These are phyloP conservation scores for Porites lutea DNA, from an alignment of 64 coral and sea anemone genomes.

Conservation along the genomic window DNA sequence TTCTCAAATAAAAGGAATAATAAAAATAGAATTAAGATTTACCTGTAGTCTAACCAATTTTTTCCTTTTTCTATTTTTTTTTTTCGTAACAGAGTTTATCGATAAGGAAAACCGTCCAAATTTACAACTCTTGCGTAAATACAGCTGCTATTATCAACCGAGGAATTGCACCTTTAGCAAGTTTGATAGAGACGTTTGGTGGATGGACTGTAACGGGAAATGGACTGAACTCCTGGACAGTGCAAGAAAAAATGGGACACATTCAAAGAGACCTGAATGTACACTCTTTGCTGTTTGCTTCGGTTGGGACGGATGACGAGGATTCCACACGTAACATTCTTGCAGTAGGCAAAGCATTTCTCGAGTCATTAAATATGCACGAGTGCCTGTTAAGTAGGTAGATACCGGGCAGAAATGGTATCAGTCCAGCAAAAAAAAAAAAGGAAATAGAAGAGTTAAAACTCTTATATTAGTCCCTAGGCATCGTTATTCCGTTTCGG, in stretches of 20 bases:
- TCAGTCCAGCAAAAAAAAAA: too few species aligned
- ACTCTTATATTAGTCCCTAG: too few species aligned
- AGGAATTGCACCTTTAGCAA: constrained; percentile 28
- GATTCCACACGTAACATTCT: constrained; percentile 44
- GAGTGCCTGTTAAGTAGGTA: too few species aligned
- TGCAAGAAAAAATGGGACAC: constrained; percentile 46
- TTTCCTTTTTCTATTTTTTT: too few species aligned
- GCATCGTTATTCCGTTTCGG: too few species aligned
- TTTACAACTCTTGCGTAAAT: constrained; percentile 58
- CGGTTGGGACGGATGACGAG: neutral
- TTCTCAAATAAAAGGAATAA: too few species aligned
- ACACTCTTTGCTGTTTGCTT: constrained; percentile 26
- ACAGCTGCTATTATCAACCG: constrained; percentile 25
- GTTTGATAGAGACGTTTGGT: constrained; percentile 62
- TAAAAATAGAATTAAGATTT: too few species aligned
- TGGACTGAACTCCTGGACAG: neutral
- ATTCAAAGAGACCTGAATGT: constrained; percentile 53
- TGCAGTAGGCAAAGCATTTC: neutral
- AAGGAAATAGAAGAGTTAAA: too few species aligned
- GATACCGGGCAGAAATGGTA: too few species aligned
- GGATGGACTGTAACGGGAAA: constrained; percentile 64
- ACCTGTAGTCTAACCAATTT: too few species aligned
- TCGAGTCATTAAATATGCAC: too few species aligned
- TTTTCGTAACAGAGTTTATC: constrained; percentile 39
- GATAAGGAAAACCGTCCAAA: constrained; percentile 53